phyloP scores from a whole-genome alignment of 64 coral and sea anemone species.

The Orbicella faveolata region DNA sequence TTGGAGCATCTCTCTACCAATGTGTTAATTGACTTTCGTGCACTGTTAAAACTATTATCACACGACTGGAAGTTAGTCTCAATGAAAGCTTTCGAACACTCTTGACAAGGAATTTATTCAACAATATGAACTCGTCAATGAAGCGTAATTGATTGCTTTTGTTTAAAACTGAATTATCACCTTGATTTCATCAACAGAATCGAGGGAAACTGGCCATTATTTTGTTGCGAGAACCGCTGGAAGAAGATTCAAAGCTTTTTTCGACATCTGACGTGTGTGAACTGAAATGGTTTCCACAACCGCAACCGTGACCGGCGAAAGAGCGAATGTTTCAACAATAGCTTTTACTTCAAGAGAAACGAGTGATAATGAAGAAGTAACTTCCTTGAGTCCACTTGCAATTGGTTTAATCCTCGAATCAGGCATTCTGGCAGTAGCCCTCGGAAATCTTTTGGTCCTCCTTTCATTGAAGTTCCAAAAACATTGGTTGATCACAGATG shows the following conservation, averaged over 20 bases:
- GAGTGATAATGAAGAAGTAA: background rate
- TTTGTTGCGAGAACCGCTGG: background rate
- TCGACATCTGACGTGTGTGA: background rate
- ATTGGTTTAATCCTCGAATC: slow-evolving; percentile 70
- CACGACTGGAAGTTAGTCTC: background rate
- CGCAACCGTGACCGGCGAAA: background rate
- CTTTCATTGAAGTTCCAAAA: slow-evolving; percentile 71
- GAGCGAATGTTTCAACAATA: background rate
- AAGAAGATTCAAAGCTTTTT: background rate
- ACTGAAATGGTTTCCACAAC: slow-evolving; percentile 2
- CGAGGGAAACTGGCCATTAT: background rate
- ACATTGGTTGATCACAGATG: slow-evolving; percentile 71
- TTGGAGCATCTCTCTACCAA: background rate
- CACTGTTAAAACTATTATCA: background rate
- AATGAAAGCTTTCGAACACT: background rate
- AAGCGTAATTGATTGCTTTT: background rate
- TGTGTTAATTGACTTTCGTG: background rate
- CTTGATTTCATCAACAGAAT: background rate
- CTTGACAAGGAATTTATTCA: background rate
- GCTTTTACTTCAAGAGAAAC: background rate
- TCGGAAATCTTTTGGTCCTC: slow-evolving; percentile 81
- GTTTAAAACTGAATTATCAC: background rate
- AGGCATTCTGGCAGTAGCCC: slow-evolving; percentile 37
- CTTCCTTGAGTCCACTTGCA: slow-evolving; percentile 26
- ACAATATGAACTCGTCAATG: background rate